A percentile compares a stretch with the other conserved stretches of the same genome.
Conservation (phyloP, 2,113 vertebrate genomes). For the rabbit (Oryctolagus cuniculus) region mOryCun1.1 NC_091439.1:114842001-114842500, state of each 20-base stretch:
- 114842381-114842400: not conserved
- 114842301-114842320: not conserved
- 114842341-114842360: rapidly evolving
- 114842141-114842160: rapidly evolving
- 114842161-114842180: not conserved
- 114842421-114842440: no score
- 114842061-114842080: not conserved
- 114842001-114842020: not conserved
- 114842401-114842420: no score
- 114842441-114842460: no score
- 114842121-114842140: no score
- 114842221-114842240: not conserved
- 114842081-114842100: not conserved
- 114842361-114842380: not conserved
- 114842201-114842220: not conserved
- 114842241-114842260: no score
- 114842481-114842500: no score
- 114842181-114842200: no score
- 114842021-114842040: not conserved
- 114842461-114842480: no score
- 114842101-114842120: not conserved
- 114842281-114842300: no score
- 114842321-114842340: not conserved
- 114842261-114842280: not conserved
- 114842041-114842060: not conserved